phyloP scores from a whole-genome alignment of 2,797 vertebrate genomes.

The Heteromormyrus szaboi region DNA sequence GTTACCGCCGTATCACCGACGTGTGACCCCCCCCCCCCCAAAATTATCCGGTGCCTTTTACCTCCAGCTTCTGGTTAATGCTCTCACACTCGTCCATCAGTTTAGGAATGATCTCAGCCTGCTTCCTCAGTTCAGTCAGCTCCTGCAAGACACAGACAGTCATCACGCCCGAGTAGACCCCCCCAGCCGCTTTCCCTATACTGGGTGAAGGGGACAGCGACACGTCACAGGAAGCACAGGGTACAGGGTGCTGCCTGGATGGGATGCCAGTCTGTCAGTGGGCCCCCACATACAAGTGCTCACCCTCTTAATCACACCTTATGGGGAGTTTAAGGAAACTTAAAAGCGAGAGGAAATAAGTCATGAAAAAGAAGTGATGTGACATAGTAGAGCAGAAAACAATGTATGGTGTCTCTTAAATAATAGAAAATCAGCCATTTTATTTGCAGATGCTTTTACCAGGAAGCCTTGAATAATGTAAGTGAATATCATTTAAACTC shows the following conservation, averaged over 20 bases:
- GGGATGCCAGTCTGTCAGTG: background rate
- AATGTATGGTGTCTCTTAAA: background rate
- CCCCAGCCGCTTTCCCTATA: background rate
- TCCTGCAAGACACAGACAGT: slow-evolving; percentile 63
- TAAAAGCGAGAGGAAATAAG: background rate
- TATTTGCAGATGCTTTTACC: background rate
- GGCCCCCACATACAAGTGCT: background rate
- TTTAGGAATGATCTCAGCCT: slow-evolving; percentile 90
- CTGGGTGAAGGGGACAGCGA: background rate
- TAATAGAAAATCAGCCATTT: background rate
- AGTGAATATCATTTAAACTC: background rate
- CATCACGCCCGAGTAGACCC: background rate
- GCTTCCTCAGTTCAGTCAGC: slow-evolving; percentile 86
- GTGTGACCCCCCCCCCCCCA: background rate
- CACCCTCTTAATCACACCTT: background rate
- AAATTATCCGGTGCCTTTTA: slow-evolving; percentile 38
- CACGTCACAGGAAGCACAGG: background rate
- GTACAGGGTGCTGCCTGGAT: background rate
- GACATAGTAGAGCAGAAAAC: background rate
- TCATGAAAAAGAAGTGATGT: background rate
- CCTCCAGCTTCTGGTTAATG: slow-evolving; percentile 82
- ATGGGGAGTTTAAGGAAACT: background rate
- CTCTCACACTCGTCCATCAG: slow-evolving; percentile 87
- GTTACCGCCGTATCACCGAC: background rate
- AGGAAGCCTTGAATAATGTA: background rate